Evolutionary conservation across 2,797 vertebrate genomes (phyloP).

Genomic region (Chaetophractus vellerosus): DNA sequence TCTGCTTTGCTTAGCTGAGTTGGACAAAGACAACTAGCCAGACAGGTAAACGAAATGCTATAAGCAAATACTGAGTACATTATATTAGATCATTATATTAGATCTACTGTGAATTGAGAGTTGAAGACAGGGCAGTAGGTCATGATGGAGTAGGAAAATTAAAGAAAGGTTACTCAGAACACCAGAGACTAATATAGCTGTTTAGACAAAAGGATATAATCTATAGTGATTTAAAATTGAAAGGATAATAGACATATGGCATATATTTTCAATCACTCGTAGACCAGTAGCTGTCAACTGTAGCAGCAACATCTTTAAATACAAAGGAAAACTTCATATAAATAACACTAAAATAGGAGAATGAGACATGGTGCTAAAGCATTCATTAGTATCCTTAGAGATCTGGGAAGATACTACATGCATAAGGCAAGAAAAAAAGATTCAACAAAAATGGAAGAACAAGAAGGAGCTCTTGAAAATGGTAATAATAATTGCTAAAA

Average conservation of each 20-base stretch:
- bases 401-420: not conserved
- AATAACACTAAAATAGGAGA: not conserved
- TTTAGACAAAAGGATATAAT: not conserved
- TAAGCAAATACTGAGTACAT: not conserved
- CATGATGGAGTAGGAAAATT: not conserved
- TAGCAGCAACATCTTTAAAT: not conserved
- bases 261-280: not conserved
- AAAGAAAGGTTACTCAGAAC: constrained; percentile 15
- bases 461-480: not conserved
- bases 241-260: not conserved
- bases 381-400: not conserved
- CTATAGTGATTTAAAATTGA: not conserved
- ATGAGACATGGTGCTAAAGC: not conserved
- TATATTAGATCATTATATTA: not conserved
- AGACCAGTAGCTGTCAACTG: not conserved
- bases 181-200: not conserved
- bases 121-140: not conserved
- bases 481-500: not conserved
- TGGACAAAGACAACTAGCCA: not conserved
- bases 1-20: not conserved
- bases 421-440: not conserved
- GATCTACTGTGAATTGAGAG: not conserved
- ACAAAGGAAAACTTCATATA: not conserved
- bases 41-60: not conserved
- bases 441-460: not conserved